Percentiles rank a stretch among this genome's conserved stretches.
Evolutionary conservation across 2,113 vertebrate genomes (phyloP).

Genomic region (Xiphophorus hellerii): DNA sequence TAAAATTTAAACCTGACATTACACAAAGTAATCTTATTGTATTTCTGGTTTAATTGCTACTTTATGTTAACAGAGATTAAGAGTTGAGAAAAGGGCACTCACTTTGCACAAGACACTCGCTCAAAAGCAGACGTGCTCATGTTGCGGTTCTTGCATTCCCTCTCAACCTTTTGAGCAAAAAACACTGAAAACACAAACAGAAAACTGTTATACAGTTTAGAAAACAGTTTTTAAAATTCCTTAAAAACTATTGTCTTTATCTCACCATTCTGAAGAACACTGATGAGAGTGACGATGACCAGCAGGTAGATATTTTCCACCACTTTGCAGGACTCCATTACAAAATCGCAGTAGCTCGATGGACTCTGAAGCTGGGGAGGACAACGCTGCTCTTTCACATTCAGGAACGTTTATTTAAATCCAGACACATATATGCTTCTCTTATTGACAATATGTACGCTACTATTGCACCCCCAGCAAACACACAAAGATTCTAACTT

Average conservation of each 20-base stretch:
- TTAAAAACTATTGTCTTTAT: neutral
- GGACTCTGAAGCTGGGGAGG: constrained; percentile 1
- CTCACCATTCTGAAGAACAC: constrained; percentile 92
- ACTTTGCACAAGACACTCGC: constrained; percentile 91
- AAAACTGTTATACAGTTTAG: neutral
- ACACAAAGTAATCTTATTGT: neutral
- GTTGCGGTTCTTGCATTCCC: constrained; percentile 81
- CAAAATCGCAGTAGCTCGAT: constrained; percentile 9
- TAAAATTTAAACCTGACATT: constrained; percentile 27
- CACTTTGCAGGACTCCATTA: constrained; percentile 81
- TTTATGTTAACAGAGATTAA: neutral
- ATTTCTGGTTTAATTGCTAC: neutral
- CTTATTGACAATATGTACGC: neutral
- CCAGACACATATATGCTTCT: neutral
- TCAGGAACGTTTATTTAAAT: neutral
- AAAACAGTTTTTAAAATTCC: neutral
- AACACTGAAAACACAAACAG: constrained; percentile 78
- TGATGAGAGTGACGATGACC: constrained; percentile 88
- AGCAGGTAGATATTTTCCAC: constrained; percentile 87
- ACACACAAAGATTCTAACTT: constrained; percentile 34
- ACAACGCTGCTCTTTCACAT: constrained; percentile 19
- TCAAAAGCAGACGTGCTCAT: constrained; percentile 80
- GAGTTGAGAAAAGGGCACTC: constrained; percentile 67
- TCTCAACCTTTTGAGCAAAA: constrained; percentile 91
- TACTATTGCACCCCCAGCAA: constrained; percentile 12